Percentiles rank a stretch among this genome's conserved stretches.
phyloP scores from a whole-genome alignment of 2,888 invertebrate genomes.

The Rhagonycha fulva region DNA sequence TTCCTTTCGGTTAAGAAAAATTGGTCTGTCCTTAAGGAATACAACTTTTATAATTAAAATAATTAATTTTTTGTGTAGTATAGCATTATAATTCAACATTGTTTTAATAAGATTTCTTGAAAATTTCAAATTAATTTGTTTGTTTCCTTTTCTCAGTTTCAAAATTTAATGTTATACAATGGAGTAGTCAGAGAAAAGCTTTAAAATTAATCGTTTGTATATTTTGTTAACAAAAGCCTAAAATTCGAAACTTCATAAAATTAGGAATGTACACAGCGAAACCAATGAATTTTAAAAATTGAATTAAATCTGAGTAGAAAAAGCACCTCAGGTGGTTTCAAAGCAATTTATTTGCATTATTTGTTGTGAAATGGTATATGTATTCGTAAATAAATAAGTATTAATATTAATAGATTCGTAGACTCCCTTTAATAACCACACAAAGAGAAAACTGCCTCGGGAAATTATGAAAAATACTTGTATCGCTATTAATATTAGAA shows the following conservation, averaged over 20 bases:
- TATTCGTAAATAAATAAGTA: no score
- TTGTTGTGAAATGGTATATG: no score
- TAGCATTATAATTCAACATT: neutral
- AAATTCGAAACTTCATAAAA: neutral
- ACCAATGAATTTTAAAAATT: neutral
- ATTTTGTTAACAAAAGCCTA: neutral
- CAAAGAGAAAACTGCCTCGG: slow-evolving; percentile 13
- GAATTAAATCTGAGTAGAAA: neutral
- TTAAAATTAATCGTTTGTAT: neutral
- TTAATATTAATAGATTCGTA: neutral
- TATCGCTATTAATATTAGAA: slow-evolving; percentile 13
- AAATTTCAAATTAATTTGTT: neutral
- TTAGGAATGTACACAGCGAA: neutral
- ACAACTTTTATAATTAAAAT: neutral
- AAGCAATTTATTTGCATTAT: no score
- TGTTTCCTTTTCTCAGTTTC: neutral
- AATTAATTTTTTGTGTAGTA: neutral
- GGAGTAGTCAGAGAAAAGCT: neutral
- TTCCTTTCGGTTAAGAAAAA: neutral
- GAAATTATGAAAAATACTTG: slow-evolving; percentile 16
- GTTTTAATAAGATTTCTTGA: neutral
- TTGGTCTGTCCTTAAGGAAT: neutral
- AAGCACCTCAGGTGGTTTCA: neutral
- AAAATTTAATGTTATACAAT: neutral
- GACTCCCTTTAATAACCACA: neutral